phyloP scores from a whole-genome alignment of 2,888 invertebrate genomes.

The Enoplolaimus lenunculus region DNA sequence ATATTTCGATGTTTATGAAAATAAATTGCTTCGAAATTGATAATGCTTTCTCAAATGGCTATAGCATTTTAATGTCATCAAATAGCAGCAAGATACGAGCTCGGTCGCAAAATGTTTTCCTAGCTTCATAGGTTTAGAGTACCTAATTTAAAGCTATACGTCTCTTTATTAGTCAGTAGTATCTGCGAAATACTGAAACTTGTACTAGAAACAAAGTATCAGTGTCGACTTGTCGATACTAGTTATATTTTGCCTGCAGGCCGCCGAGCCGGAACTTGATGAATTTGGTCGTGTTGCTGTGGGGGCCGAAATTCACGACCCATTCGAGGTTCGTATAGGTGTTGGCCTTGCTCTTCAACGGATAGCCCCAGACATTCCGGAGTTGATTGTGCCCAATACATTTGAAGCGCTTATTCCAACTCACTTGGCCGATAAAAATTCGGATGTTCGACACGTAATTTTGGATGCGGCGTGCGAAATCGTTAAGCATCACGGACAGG shows the following conservation, averaged over 20 bases:
- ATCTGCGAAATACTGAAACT: neutral
- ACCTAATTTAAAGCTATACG: too few relatives aligned
- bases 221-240: neutral
- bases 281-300: conserved; percentile 71
- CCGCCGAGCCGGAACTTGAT: conserved; percentile 52
- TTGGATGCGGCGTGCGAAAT: conserved; percentile 76
- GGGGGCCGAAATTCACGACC: conserved; percentile 62
- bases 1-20: too few relatives aligned
- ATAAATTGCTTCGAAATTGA: too few relatives aligned
- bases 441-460: conserved; percentile 65
- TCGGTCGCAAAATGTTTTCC: too few relatives aligned
- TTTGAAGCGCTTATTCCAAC: conserved; percentile 52
- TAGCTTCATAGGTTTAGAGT: too few relatives aligned
- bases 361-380: conserved; percentile 31
- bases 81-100: too few relatives aligned
- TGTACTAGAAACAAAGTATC: neutral
- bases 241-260: conserved; percentile 29
- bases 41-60: too few relatives aligned
- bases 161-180: too few relatives aligned
- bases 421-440: conserved; percentile 70
- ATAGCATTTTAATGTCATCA: too few relatives aligned
- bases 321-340: conserved; percentile 76
- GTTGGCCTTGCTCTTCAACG: conserved; percentile 66
- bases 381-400: conserved; percentile 19
- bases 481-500: conserved; percentile 81